Evolutionary conservation across 92 coral and sea anemone genomes (phyloP), one percentile per base, ranked within the genome.

Genomic region (Isaurus tuberculatus): DNA sequence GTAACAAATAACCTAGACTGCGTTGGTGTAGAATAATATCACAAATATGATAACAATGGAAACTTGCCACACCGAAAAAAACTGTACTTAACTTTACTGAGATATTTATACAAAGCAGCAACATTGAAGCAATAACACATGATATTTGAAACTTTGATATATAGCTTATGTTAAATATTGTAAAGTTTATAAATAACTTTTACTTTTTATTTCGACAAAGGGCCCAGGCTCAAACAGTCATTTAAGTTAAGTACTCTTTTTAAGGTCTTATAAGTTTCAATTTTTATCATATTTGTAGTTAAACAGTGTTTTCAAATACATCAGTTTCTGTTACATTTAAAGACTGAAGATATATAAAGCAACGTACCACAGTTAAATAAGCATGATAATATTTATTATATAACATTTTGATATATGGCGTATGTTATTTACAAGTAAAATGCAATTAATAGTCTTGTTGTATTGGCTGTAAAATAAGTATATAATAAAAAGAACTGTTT

Each of bases 401-500:
- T 51, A 51, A 51, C 60, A 51, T 57, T 57, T 57, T 57, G 65
- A 23, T 57, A 57, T 57, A 57, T 57, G 65, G 65, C 65, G 13
- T 57, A 57, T 16, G 65, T 57, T 57, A 57, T 57, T 57, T 57
- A 57, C 65, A 16, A 57, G 65, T 57, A 57, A 57, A 57, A 57
- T 57, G 65, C 65, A 57, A 57, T 19, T 57, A 57, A 57, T 57
- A 57, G 65, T 19, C n/a, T 57, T 57, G 26, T 57, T 57, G n/a
- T 57, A 57, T 10, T 60, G 66, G 66, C 31, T 60, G 23, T 22
- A 60, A 60, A 60, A 22, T 60, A 22, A 60, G 66, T 36, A 36
- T 60, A 60, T 60, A 64, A 64, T 65, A 10, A 80, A 43, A 80
- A 80, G 37, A 60, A 79, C 65, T 57, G 31, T 80, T 80, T 72